Conservation (phyloP, 2,888 invertebrate genomes). For the Campaea margaritaria region DNA sequence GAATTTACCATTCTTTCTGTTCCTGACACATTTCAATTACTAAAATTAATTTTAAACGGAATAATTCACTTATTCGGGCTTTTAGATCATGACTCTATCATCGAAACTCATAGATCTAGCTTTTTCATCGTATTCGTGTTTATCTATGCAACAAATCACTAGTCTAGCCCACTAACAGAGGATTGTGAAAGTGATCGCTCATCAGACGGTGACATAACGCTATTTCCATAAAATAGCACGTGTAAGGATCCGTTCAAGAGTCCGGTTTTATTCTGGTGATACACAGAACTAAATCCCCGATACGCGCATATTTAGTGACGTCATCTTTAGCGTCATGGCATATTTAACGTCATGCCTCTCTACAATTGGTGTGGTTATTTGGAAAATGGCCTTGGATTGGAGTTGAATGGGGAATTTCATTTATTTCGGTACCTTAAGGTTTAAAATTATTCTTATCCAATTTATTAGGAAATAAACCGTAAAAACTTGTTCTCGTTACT, state of each 20-base stretch:
- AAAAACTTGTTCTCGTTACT: too few relatives aligned
- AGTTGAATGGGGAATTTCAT: not conserved
- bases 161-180: conserved; percentile 22
- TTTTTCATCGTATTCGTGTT: not conserved
- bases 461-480: too few relatives aligned
- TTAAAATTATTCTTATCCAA: not conserved
- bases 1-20: too few relatives aligned
- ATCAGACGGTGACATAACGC: conserved; percentile 55
- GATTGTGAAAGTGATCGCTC: conserved; percentile 64
- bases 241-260: conserved; percentile 49
- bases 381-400: not conserved
- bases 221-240: conserved; percentile 56
- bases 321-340: too few relatives aligned
- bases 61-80: too few relatives aligned
- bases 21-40: too few relatives aligned
- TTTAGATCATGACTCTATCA: not conserved
- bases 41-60: too few relatives aligned
- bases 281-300: conserved; percentile 29
- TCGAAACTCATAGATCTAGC: not conserved
- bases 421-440: not conserved
- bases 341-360: not conserved
- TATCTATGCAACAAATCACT: conserved; percentile 12
- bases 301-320: not conserved
- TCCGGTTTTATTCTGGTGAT: conserved; percentile 48
- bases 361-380: not conserved